Evolutionary conservation across 2,113 vertebrate genomes (phyloP), one percentile per base, ranked within the genome.

Genomic region (Galbula dea): DNA sequence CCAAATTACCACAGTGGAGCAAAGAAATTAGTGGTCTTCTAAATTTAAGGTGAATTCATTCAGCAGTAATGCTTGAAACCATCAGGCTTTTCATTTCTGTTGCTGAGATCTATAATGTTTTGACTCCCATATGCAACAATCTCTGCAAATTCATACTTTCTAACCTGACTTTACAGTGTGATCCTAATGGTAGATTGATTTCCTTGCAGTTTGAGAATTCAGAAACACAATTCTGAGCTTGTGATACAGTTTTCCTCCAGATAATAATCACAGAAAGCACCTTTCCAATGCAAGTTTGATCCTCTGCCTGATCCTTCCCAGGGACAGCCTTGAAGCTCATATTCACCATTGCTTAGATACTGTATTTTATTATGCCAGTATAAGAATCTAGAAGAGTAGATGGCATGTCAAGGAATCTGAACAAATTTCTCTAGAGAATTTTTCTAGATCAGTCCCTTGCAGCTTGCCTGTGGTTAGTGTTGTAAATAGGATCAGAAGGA

Each of bases 401-500:
- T 19, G 24, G 29, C 46, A 58, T 39, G 49, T 41, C 24, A 92
- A 86, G 52, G 73, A 95, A 89, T 77, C 74, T 49, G 45, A 90
- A 91, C 22, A 74, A 49, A 83, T 86, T 90, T 95, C 58, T 89
- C 59, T 37, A 36, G 69, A 54, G 83, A 91, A 57, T 88, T 88
- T 88, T 90, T 80, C 66, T 93, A 81, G 54, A 90, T 90, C 77
- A 62, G 66, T 95, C 68, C 66, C 71, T 87, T 93, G 69, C 62
- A 91, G 54, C 66, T 93, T 91, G 63, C 71, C 59, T 71, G 55
- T 93, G 41, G 68, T 85, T 90, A 89, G 71, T 58, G 46, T 55
- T 93, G 92, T 80, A 93, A 95, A 90, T 48, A 93, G 81, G 89
- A 96, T 96, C 95, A 96, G 71, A 67, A 1, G 2, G 80, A 73